Evolutionary conservation across 2,113 vertebrate genomes (phyloP).

Genomic region (Grammomys surdaster): DNA sequence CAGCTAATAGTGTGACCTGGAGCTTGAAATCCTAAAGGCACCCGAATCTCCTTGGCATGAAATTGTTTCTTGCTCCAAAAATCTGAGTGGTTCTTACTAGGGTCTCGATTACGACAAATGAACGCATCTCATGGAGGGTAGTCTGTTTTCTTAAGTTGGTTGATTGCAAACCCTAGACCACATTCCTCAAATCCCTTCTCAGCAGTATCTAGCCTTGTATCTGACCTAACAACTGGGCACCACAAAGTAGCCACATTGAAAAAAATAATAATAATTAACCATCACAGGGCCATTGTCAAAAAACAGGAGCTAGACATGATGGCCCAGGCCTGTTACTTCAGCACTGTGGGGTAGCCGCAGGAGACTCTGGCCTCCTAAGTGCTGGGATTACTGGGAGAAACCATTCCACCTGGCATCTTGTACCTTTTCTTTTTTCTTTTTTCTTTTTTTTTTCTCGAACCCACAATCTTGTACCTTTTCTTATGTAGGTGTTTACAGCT

Average conservation of each 20-base stretch:
- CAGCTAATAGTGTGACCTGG: background rate
- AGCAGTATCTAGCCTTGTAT: background rate
- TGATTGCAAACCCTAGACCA: background rate
- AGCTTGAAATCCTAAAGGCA: background rate
- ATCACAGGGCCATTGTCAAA: background rate
- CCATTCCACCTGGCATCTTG: background rate
- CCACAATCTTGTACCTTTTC: background rate
- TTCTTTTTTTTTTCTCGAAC: too few species aligned
- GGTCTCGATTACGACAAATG: background rate
- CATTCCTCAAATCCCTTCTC: background rate
- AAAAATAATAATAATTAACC: background rate
- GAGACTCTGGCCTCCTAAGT: background rate
- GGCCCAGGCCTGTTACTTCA: background rate
- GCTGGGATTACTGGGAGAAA: background rate
- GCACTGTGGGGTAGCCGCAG: background rate
- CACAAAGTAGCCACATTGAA: background rate
- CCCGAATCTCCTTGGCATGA: background rate
- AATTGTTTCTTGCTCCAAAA: conserved; percentile 4
- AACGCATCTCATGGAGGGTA: background rate
- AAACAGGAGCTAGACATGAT: background rate
- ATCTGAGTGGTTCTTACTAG: background rate
- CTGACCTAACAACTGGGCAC: background rate
- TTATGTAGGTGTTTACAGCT: background rate
- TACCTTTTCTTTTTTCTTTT: background rate
- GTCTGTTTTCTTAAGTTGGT: background rate